A percentile compares a stretch with the other conserved stretches of the same genome.
Conservation (phyloP, 1,140 invertebrate genomes). For the Charaxes varanes region DNA sequence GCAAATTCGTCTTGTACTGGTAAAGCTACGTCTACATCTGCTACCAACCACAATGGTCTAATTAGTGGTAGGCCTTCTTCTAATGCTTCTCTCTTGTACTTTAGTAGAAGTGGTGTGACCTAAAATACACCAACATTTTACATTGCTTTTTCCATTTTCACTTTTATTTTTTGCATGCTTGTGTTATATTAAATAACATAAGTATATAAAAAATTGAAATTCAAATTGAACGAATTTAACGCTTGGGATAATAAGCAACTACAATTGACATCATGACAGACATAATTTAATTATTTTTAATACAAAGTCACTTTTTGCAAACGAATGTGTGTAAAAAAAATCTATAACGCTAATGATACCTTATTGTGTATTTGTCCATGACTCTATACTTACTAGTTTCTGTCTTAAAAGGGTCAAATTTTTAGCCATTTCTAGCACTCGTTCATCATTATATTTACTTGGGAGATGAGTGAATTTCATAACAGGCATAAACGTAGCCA, state of each 20-base stretch:
- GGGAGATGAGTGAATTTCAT: constrained; percentile 94
- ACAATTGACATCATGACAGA: too few relatives aligned
- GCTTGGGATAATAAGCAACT: too few relatives aligned
- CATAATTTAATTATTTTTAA: too few relatives aligned
- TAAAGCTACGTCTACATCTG: constrained; percentile 87
- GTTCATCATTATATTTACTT: constrained; percentile 87
- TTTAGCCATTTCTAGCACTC: constrained; percentile 85
- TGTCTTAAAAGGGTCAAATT: constrained; percentile 84
- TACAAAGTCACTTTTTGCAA: too few relatives aligned
- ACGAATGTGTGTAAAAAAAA: too few relatives aligned
- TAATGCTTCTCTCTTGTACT: constrained; percentile 83
- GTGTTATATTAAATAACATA: too few relatives aligned
- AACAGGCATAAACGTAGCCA: constrained; percentile 93
- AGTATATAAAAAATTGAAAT: too few relatives aligned
- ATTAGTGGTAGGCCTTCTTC: constrained; percentile 89
- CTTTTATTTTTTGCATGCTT: too few relatives aligned
- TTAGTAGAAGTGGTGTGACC: constrained; percentile 83
- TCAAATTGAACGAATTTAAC: too few relatives aligned
- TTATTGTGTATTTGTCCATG: too few relatives aligned
- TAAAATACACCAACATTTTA: constrained; percentile 26
- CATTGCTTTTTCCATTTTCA: too few relatives aligned
- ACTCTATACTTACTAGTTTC: constrained; percentile 78
- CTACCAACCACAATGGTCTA: constrained; percentile 93
- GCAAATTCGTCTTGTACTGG: constrained; percentile 91
- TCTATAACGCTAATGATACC: too few relatives aligned